A percentile compares a stretch with the other conserved stretches of the same genome.
Evolutionary conservation across 2,113 vertebrate genomes (phyloP).

Genomic region (Anoplopoma fimbria): DNA sequence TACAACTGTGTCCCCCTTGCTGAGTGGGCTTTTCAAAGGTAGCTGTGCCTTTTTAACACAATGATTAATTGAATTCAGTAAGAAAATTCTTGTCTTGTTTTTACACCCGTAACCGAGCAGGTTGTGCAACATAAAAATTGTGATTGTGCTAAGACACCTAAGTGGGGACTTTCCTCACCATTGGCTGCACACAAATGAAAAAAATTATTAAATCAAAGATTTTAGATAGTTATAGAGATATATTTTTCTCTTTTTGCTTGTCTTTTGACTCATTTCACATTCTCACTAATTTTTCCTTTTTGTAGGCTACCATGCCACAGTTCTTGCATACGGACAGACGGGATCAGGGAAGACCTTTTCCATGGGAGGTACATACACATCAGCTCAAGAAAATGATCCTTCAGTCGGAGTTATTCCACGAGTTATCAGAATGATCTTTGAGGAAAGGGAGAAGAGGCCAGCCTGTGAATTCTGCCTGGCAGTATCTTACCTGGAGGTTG

Average conservation of each 20-base stretch:
- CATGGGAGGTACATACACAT: slow-evolving; percentile 95
- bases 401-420: slow-evolving; percentile 93
- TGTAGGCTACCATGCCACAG: slow-evolving; percentile 94
- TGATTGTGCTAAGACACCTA: not conserved
- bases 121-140: not conserved
- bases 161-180: not conserved
- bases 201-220: not conserved
- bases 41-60: not conserved
- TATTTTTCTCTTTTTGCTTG: not conserved
- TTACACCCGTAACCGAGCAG: not conserved
- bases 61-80: not conserved
- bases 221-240: not conserved
- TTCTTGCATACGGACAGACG: slow-evolving; percentile 95
- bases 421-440: slow-evolving; percentile 90
- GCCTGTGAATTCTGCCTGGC: slow-evolving; percentile 88
- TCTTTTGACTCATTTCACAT: not conserved
- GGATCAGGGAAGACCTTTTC: slow-evolving; percentile 97
- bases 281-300: slow-evolving; percentile 14
- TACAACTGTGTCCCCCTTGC: slow-evolving; percentile 86
- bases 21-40: slow-evolving; percentile 95
- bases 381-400: slow-evolving; percentile 89
- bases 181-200: not conserved
- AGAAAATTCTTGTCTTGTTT: not conserved
- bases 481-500: slow-evolving; percentile 95
- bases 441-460: slow-evolving; percentile 84